These are phyloP conservation scores for Limonius californicus DNA, from an alignment of 1,140 invertebrate species.

Conservation along the genomic window DNA sequence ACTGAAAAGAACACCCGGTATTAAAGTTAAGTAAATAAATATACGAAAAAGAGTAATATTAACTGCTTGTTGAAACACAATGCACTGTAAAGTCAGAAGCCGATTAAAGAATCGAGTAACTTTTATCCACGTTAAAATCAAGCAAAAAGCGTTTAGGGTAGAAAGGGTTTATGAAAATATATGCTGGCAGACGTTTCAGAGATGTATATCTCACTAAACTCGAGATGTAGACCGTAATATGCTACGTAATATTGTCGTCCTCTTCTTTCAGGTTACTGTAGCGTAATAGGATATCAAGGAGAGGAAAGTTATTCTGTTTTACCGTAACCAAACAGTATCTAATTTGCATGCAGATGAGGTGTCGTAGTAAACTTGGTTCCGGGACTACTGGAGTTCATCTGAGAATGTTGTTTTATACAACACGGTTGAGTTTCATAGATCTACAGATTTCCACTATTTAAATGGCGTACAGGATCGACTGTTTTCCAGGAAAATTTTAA, in stretches of 20 bases:
- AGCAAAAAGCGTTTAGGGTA: slow-evolving; percentile 17
- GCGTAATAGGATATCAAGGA: slow-evolving; percentile 16
- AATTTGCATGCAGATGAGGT: slow-evolving; percentile 43
- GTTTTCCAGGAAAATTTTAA: too few species aligned
- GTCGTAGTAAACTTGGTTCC: slow-evolving; percentile 36
- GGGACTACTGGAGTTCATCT: slow-evolving; percentile 39
- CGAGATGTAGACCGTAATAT: background rate
- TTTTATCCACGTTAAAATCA: slow-evolving; percentile 14
- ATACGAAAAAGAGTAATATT: too few species aligned
- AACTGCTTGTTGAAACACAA: background rate
- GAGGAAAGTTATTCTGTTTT: slow-evolving; percentile 28
- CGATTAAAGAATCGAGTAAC: slow-evolving; percentile 11
- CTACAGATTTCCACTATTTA: background rate
- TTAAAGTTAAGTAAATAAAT: too few species aligned
- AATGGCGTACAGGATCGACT: too few species aligned
- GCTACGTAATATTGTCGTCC: slow-evolving; percentile 6
- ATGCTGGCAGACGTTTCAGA: slow-evolving; percentile 15
- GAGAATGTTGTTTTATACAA: slow-evolving; percentile 30
- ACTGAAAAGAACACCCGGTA: too few species aligned
- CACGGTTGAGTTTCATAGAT: background rate
- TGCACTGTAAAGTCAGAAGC: background rate
- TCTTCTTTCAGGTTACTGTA: background rate
- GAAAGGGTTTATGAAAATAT: slow-evolving; percentile 18
- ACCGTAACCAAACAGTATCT: slow-evolving; percentile 41
- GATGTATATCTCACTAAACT: slow-evolving; percentile 13